These are phyloP conservation scores for Varecia variegata DNA, from an alignment of 2,797 vertebrate genomes.

Conservation along the genomic window DNA sequence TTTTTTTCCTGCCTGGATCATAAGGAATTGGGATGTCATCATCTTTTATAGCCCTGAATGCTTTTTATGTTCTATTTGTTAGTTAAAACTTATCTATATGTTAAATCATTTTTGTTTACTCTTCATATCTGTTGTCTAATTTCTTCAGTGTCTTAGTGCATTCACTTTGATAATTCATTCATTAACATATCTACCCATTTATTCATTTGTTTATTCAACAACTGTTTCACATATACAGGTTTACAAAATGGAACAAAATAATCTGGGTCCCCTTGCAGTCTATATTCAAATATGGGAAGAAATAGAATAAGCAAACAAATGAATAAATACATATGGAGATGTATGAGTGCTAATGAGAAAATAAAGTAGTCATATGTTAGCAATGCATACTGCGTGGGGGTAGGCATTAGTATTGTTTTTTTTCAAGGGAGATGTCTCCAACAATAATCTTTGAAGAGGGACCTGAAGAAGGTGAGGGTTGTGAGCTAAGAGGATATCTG, in stretches of 20 bases:
- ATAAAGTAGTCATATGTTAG: background rate
- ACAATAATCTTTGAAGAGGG: background rate
- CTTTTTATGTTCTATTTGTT: background rate
- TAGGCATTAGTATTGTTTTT: background rate
- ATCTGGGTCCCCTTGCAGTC: background rate
- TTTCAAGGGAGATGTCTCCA: background rate
- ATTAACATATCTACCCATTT: background rate
- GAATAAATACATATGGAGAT: background rate
- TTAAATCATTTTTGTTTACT: conserved; percentile 12
- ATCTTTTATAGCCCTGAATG: background rate
- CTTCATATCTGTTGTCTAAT: background rate
- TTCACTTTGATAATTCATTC: background rate
- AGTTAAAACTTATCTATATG: background rate
- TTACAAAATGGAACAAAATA: background rate
- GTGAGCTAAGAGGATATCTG: background rate
- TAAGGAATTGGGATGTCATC: background rate
- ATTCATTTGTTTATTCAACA: background rate
- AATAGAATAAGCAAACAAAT: background rate
- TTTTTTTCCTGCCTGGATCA: background rate
- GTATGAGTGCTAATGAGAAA: background rate
- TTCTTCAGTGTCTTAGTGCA: background rate
- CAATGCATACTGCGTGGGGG: background rate
- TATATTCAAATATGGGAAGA: background rate
- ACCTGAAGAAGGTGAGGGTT: background rate
- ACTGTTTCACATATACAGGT: background rate